Evolutionary conservation across 2,888 invertebrate genomes (phyloP), one percentile per base, ranked within the genome.

Genomic region (Zaprionus bogoriensis): DNA sequence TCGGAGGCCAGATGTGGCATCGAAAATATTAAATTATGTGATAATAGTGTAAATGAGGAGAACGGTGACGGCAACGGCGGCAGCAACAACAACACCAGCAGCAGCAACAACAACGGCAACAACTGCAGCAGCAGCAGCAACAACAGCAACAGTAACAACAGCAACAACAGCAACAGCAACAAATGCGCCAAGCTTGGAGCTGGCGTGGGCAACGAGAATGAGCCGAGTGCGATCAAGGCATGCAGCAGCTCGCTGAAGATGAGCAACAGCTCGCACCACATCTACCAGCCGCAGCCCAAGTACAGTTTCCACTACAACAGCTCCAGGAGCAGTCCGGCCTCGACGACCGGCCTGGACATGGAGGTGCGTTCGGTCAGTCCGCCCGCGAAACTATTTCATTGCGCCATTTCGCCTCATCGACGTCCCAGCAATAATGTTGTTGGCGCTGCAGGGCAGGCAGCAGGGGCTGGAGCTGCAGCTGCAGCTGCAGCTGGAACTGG

Each of bases 361-460:
- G 91, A 91, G 78, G 90, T 91, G 69, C 89, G 91, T 62, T 91
- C 91, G 74, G 90, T 91, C 36, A 89, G 92, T 90, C 89, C 91
- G 87, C 90, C 92, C 83, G 90, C 92, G 91, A 90, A 92, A 90
- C 88, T 93, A 77, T 91, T 93, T 81, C 93, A 92, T 88, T 93
- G 92, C 90, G 93, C 92, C 88, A 92, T 92, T 74, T 93, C 93
- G 86, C 92, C 93, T 72, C 91, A 92, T 88, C 92, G 93, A 90
- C 91, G 93, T 90, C 92, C 94, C 44, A 81, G 86, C 39, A 81
- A 67, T 53, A 79, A 79, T 66, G 45, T 71, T 47, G 60, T 59
- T 38, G 47, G 51, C 17, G 57, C 54, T 30, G 42, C 45, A 36
- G 54, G 57, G 19, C 54, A 45, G 23, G 42, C 46, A 27, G 48